phyloP scores from a whole-genome alignment of 2,888 invertebrate species.

The Oegoconia quadripuncta region DNA sequence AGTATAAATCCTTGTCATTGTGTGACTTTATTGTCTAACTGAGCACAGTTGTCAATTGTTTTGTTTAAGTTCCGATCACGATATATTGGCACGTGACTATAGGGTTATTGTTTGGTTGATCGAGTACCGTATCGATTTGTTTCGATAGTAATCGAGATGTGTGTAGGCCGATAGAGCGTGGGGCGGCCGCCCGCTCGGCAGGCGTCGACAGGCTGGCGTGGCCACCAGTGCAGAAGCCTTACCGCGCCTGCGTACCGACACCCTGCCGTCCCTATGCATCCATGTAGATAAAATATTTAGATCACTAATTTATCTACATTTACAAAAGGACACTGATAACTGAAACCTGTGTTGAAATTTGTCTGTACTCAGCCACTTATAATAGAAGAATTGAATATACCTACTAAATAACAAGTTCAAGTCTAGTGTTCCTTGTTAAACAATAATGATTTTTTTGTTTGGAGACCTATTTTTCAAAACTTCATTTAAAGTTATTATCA shows the following conservation, averaged over 20 bases:
- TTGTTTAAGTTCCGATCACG: slow-evolving; percentile 11
- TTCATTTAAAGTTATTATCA: too few species aligned
- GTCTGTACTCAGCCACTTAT: not conserved
- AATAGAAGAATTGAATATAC: too few species aligned
- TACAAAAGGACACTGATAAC: not conserved
- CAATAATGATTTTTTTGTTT: too few species aligned
- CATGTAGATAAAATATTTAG: slow-evolving; percentile 30
- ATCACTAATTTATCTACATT: not conserved
- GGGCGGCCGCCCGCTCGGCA: slow-evolving; percentile 54
- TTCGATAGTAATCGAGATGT: slow-evolving; percentile 32
- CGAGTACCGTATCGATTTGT: slow-evolving; percentile 61
- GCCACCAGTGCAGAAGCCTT: slow-evolving; percentile 52
- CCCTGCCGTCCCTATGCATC: slow-evolving; percentile 41
- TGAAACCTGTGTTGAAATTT: not conserved
- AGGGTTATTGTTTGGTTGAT: slow-evolving; percentile 43
- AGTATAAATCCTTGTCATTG: slow-evolving; percentile 26
- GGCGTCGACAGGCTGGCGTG: slow-evolving; percentile 53
- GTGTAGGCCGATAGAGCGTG: slow-evolving; percentile 31
- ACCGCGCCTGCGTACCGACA: slow-evolving; percentile 39
- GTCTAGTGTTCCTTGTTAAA: too few species aligned
- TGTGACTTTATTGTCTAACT: slow-evolving; percentile 18
- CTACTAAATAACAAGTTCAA: too few species aligned
- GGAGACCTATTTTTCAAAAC: too few species aligned
- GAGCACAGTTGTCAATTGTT: slow-evolving; percentile 14
- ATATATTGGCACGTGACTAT: slow-evolving; percentile 35